phyloP scores from a whole-genome alignment of 1,140 invertebrate genomes.

The Campoletis sonorensis region DNA sequence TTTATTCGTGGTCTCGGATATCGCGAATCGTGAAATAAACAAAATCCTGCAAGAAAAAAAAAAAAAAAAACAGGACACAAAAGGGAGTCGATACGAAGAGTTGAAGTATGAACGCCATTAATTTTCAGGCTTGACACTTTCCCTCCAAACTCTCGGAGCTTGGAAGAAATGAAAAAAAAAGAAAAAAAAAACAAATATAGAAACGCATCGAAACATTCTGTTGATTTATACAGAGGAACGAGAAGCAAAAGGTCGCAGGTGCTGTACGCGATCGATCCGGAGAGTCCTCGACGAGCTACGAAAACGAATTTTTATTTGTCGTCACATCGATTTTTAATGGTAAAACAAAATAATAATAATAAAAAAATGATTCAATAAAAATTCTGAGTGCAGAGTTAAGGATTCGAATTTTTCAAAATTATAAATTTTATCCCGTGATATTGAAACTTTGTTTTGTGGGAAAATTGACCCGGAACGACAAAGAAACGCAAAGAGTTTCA shows the following conservation, averaged over 20 bases:
- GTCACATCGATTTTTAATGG: not conserved
- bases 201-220: slow-evolving; percentile 37
- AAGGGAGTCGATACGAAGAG: slow-evolving; percentile 31
- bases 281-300: not conserved
- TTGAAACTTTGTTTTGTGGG: not conserved
- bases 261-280: slow-evolving; percentile 27
- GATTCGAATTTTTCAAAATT: not conserved
- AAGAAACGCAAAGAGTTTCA: not conserved
- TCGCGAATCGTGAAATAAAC: slow-evolving; percentile 63
- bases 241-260: slow-evolving; percentile 37
- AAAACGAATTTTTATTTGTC: slow-evolving; percentile 7
- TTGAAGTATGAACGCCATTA: slow-evolving; percentile 66
- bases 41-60: slow-evolving; percentile 48
- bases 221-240: slow-evolving; percentile 48
- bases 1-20: too few species aligned
- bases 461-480: not conserved
- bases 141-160: slow-evolving; percentile 25
- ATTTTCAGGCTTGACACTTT: slow-evolving; percentile 57
- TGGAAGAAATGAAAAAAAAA: too few species aligned
- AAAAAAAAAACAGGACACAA: slow-evolving; percentile 45
- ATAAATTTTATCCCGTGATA: not conserved
- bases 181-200: slow-evolving; percentile 33
- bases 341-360: too few species aligned
- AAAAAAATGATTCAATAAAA: too few species aligned
- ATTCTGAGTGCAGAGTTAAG: too few species aligned